These are phyloP conservation scores for Frankliniella intonsa DNA, from an alignment of 2,888 invertebrate genomes.

Conservation along the genomic window DNA sequence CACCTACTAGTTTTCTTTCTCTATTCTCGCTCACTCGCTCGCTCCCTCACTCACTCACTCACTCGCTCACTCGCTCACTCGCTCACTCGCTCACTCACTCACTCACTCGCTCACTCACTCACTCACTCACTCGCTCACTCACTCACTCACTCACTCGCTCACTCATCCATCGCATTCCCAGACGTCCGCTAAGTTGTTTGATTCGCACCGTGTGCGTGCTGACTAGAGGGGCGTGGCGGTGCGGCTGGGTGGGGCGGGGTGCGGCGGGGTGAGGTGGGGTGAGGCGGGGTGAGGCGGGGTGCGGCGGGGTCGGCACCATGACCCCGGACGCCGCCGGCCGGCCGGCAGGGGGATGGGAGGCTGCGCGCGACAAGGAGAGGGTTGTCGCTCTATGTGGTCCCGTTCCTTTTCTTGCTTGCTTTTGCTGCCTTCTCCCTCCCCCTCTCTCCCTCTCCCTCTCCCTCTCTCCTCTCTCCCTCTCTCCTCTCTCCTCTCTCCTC, in stretches of 20 bases:
- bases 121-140: no score
- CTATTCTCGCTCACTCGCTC: no score
- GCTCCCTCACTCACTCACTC: no score
- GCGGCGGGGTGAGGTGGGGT: background rate
- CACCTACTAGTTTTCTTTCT: no score
- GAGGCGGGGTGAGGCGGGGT: background rate
- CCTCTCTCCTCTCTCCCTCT: conserved; percentile 1
- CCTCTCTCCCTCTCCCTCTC: background rate
- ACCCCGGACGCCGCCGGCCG: background rate
- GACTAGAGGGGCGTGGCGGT: background rate
- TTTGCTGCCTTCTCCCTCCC: background rate
- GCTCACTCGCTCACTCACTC: no score
- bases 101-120: no score
- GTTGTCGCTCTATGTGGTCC: background rate
- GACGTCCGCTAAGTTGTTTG: background rate
- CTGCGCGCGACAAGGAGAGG: background rate
- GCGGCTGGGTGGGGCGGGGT: background rate
- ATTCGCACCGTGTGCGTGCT: background rate
- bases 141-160: no score
- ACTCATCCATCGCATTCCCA: no score
- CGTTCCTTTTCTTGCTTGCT: background rate
- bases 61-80: no score
- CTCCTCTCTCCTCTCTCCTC: background rate
- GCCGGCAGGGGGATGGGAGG: background rate
- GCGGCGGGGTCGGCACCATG: background rate